These are phyloP conservation scores for Protodeltote pygarga DNA, from an alignment of 2,888 invertebrate species.

Conservation along the genomic window DNA sequence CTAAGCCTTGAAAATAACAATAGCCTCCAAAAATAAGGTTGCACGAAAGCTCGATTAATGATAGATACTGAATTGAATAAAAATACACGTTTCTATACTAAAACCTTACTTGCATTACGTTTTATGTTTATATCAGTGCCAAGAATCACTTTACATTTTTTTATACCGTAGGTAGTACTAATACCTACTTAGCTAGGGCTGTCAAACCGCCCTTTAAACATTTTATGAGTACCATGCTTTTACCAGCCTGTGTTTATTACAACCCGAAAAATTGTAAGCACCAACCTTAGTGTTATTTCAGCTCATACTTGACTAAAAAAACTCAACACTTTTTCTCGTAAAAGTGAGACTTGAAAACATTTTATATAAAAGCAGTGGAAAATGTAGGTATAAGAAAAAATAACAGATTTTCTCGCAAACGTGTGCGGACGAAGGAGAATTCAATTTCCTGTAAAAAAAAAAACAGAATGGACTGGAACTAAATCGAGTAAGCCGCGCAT, in stretches of 20 bases:
- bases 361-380: slow-evolving; percentile 28
- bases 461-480: slow-evolving; percentile 51
- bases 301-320: slow-evolving; percentile 26
- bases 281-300: slow-evolving; percentile 16
- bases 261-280: slow-evolving; percentile 23
- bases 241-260: slow-evolving; percentile 23
- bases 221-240: slow-evolving; percentile 32
- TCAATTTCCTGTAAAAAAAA: slow-evolving; percentile 78
- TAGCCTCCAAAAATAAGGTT: too few species aligned
- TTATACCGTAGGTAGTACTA: neutral
- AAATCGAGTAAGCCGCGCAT: slow-evolving; percentile 41
- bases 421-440: slow-evolving; percentile 60
- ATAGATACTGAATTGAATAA: too few species aligned
- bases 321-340: slow-evolving; percentile 35
- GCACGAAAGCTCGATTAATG: too few species aligned
- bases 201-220: slow-evolving; percentile 21
- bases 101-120: too few species aligned
- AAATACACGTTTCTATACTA: too few species aligned
- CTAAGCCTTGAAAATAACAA: too few species aligned
- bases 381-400: slow-evolving; percentile 28
- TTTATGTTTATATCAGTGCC: neutral
- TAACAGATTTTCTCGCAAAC: slow-evolving; percentile 36
- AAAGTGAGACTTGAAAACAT: slow-evolving; percentile 38
- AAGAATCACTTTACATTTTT: neutral
- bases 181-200: neutral